Evolutionary conservation across 2,113 vertebrate species (phyloP), one percentile per base, ranked within the genome.

Genomic region (Motacilla tschutschensis): DNA sequence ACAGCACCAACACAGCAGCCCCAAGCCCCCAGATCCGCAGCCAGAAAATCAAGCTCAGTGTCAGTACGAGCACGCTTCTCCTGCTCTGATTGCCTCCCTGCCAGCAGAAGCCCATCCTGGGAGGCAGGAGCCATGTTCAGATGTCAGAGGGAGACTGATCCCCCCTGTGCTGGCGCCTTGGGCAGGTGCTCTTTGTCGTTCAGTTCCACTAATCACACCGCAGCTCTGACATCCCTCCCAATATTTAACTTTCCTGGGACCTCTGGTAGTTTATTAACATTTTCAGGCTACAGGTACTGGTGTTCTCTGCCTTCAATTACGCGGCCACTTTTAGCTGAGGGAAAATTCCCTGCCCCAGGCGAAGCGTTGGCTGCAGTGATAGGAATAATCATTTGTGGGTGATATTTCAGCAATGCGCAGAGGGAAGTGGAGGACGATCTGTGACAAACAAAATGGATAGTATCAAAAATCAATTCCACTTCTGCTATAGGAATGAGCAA

Each of bases 231-330:
- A 79, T 65, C 67, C 63, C 76, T 92, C 73, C 80, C 80, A 60
- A 18, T 72, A 79, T 91, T 95, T 93, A 95, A 94, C 94, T 96
- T 95, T 92, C 79, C 85, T 86, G 91, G 87, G 91, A 92, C 72
- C 85, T 93, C 62, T 76, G 83, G 75, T 95, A 94, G 82, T 70
- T 93, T 91, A 80, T 83, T 89, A 95, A 86, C 81, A 73, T 91
- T 93, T 82, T 44, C 76, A 55, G 47, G 89, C 79, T 88, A 78
- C 87, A 83, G 87, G 88, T 92, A 25, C 33, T 41, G 54, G 72
- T 62, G 63, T 79, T 89, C 78, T 84, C 83, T 88, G 54, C 65
- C 83, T 75, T 88, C 91, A 92, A 90, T 93, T 93, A 80, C 36
- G 1, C 2, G 3, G 81, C n/a, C 33, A 38, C 62, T 84, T 93